Evolutionary conservation across 2,113 vertebrate genomes (phyloP).

Genomic region (Rhinichthys klamathensis): DNA sequence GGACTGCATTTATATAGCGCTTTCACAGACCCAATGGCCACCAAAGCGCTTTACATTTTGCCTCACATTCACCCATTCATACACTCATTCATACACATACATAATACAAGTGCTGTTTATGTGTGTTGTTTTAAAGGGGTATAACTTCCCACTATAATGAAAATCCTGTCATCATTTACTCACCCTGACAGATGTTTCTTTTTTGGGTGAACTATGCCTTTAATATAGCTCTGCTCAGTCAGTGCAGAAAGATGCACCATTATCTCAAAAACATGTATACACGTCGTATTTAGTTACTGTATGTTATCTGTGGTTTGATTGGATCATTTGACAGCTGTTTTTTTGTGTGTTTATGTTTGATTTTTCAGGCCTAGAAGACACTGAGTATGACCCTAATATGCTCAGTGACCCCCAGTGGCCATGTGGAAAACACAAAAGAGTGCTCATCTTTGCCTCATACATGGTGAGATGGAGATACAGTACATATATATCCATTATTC

Average conservation of each 20-base stretch:
- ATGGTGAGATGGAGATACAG: slow-evolving; percentile 80
- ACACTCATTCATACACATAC: no score
- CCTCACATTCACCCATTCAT: no score
- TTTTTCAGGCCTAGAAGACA: slow-evolving; percentile 81
- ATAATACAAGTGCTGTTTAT: neutral
- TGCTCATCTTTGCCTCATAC: slow-evolving; percentile 97
- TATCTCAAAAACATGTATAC: neutral
- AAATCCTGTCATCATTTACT: neutral
- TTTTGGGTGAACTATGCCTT: neutral
- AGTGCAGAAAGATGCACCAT: neutral
- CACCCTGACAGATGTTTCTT: neutral
- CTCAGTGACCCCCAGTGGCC: slow-evolving; percentile 97
- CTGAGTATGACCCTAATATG: slow-evolving; percentile 92
- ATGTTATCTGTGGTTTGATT: neutral
- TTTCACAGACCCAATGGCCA: no score
- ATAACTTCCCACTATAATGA: neutral
- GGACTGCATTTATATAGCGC: no score
- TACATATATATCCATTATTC: no score
- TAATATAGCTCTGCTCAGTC: neutral
- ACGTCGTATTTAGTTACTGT: neutral
- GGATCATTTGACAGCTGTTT: neutral
- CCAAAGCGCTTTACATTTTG: no score
- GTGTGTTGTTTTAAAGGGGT: neutral
- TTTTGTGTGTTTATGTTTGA: neutral
- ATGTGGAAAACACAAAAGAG: slow-evolving; percentile 96